A percentile compares a stretch with the other conserved stretches of the same genome.
These are phyloP conservation scores for Eupithecia inturbata DNA, from an alignment of 2,888 invertebrate species.

Conservation along the genomic window DNA sequence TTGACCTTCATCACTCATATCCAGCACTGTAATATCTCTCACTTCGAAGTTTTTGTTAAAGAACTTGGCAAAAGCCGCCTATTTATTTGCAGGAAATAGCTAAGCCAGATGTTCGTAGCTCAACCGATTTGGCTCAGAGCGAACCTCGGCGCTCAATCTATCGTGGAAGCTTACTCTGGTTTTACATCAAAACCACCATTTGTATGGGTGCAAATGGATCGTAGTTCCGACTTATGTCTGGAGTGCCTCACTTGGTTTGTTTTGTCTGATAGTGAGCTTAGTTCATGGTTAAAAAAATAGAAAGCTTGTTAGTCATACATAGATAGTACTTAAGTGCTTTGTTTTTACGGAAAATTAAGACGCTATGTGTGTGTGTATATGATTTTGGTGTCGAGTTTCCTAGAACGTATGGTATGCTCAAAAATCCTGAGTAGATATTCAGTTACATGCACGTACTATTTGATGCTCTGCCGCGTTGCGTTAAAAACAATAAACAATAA, in stretches of 20 bases:
- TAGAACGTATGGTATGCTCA: no score
- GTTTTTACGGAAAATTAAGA: no score
- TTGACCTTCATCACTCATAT: neutral
- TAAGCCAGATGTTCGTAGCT: conserved; percentile 11
- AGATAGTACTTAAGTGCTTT: no score
- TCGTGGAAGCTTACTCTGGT: conserved; percentile 10
- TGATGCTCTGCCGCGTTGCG: no score
- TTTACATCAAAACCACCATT: conserved; percentile 17
- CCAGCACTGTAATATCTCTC: neutral
- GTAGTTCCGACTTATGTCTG: conserved; percentile 15
- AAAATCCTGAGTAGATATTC: no score
- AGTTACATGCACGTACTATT: no score
- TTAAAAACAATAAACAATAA: no score
- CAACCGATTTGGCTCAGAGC: conserved; percentile 11
- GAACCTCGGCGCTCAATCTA: conserved; percentile 13
- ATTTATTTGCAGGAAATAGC: conserved; percentile 6
- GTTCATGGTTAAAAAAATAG: neutral
- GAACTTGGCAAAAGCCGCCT: conserved; percentile 8
- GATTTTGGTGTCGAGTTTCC: no score
- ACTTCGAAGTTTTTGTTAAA: neutral
- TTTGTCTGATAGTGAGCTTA: neutral
- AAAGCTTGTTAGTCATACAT: no score
- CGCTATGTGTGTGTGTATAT: no score
- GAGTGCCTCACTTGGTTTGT: conserved; percentile 13
- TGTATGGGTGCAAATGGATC: conserved; percentile 19